These are phyloP conservation scores for Netelia fuscicornis DNA, from an alignment of 2,888 invertebrate species.

Conservation along the genomic window DNA sequence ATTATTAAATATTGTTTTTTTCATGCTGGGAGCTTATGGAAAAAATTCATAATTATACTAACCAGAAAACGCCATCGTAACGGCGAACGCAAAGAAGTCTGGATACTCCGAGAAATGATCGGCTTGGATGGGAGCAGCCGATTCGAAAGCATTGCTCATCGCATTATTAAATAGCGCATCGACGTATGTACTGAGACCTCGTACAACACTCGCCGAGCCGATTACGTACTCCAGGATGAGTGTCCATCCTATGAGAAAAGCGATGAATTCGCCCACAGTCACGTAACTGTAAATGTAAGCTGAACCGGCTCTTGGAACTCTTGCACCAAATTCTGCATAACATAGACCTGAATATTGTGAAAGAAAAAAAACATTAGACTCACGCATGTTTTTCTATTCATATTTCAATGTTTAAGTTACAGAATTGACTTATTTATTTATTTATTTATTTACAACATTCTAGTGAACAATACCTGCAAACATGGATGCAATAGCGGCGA, in stretches of 20 bases:
- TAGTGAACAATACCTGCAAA: slow-evolving; percentile 89
- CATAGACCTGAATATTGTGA: slow-evolving; percentile 88
- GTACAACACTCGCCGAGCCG: slow-evolving; percentile 94
- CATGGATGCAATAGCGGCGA: slow-evolving; percentile 95
- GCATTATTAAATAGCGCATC: slow-evolving; percentile 89
- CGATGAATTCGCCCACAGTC: slow-evolving; percentile 95
- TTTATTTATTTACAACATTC: not conserved
- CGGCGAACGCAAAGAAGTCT: slow-evolving; percentile 91
- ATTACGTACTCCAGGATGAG: slow-evolving; percentile 95
- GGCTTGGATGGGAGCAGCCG: slow-evolving; percentile 89
- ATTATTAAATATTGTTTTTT: not conserved
- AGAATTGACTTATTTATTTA: not conserved
- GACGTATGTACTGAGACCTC: slow-evolving; percentile 92
- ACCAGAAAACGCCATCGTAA: slow-evolving; percentile 91
- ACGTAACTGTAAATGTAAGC: slow-evolving; percentile 98
- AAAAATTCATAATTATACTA: slow-evolving; percentile 3
- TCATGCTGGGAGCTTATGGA: not conserved
- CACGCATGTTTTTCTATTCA: not conserved
- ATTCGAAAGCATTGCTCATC: slow-evolving; percentile 88
- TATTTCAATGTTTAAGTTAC: slow-evolving; percentile 63
- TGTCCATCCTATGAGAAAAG: slow-evolving; percentile 97
- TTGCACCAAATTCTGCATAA: slow-evolving; percentile 96
- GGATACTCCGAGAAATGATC: slow-evolving; percentile 90
- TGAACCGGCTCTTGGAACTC: slow-evolving; percentile 96
- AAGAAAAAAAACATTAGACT: slow-evolving; percentile 17